A percentile compares a stretch with the other conserved stretches of the same genome.
These are phyloP conservation scores for Acrobasis suavella DNA, from an alignment of 2,888 invertebrate species.

Conservation along the genomic window DNA sequence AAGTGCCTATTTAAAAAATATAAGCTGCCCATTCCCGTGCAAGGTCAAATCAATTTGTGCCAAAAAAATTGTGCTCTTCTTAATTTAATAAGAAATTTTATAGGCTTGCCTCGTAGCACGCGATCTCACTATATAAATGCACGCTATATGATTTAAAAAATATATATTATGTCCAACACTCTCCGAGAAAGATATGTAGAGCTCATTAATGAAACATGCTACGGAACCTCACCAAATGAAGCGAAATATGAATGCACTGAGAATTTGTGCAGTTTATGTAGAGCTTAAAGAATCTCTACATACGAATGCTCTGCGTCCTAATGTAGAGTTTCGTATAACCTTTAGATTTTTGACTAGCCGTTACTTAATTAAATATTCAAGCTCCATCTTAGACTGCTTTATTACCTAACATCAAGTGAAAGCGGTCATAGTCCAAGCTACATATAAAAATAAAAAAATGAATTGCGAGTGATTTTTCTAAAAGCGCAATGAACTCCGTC, in stretches of 20 bases:
- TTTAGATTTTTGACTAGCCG: no score
- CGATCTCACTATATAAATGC: not conserved
- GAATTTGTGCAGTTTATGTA: constrained; percentile 21
- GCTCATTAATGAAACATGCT: constrained; percentile 6
- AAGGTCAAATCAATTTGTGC: no score
- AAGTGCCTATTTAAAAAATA: no score
- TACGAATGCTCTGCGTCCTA: no score
- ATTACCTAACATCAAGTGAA: no score
- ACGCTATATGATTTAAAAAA: not conserved
- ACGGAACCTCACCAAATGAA: constrained; percentile 6
- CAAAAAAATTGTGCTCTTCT: not conserved
- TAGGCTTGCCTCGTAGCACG: not conserved
- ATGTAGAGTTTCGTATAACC: no score
- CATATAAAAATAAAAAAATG: no score
- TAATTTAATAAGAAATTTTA: not conserved
- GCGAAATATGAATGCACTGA: constrained; percentile 10
- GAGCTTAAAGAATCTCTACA: constrained; percentile 25
- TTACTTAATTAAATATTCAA: no score
- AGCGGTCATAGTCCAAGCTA: no score
- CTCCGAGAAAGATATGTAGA: not conserved
- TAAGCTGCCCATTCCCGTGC: no score
- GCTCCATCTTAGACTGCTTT: no score
- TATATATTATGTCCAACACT: not conserved
- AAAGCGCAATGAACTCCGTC: constrained; percentile 57
- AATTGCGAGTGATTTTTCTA: constrained; percentile 48